A percentile compares a stretch with the other conserved stretches of the same genome.
Conservation (phyloP, 2,888 invertebrate species). For the Yponomeuta plumbellus region DNA sequence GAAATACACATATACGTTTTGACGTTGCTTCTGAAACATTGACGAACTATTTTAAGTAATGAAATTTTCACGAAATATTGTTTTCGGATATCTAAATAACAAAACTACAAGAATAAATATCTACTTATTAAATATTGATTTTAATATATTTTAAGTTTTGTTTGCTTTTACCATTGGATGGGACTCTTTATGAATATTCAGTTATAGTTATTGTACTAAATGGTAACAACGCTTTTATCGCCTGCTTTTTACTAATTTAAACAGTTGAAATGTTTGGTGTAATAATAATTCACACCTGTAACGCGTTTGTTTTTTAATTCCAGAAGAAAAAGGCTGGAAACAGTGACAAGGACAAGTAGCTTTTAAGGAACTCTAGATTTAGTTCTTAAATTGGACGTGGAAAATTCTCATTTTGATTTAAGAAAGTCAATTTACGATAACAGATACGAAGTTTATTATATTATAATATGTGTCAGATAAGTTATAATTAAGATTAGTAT, state of each 20-base stretch:
- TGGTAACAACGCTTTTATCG: background rate
- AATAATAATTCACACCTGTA: slow-evolving; percentile 13
- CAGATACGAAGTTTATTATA: background rate
- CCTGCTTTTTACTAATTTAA: background rate
- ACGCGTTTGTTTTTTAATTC: slow-evolving; percentile 29
- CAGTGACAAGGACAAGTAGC: slow-evolving; percentile 37
- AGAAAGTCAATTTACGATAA: slow-evolving; percentile 14
- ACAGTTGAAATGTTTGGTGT: background rate
- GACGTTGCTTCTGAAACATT: slow-evolving; percentile 63
- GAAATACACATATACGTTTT: slow-evolving; percentile 66
- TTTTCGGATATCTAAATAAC: background rate
- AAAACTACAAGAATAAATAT: background rate
- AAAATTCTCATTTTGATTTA: background rate
- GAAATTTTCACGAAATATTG: slow-evolving; percentile 29
- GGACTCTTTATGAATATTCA: no score
- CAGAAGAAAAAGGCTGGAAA: slow-evolving; percentile 39
- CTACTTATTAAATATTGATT: background rate
- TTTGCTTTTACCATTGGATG: background rate
- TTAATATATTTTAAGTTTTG: background rate
- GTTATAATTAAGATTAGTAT: background rate
- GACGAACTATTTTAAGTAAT: slow-evolving; percentile 32
- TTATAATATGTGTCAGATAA: background rate
- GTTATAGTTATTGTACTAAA: background rate
- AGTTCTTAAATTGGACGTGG: background rate
- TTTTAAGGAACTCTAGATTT: slow-evolving; percentile 6